A percentile compares a stretch with the other conserved stretches of the same genome.
Evolutionary conservation across 2,113 vertebrate genomes (phyloP).

Genomic region (Saguinus midas): DNA sequence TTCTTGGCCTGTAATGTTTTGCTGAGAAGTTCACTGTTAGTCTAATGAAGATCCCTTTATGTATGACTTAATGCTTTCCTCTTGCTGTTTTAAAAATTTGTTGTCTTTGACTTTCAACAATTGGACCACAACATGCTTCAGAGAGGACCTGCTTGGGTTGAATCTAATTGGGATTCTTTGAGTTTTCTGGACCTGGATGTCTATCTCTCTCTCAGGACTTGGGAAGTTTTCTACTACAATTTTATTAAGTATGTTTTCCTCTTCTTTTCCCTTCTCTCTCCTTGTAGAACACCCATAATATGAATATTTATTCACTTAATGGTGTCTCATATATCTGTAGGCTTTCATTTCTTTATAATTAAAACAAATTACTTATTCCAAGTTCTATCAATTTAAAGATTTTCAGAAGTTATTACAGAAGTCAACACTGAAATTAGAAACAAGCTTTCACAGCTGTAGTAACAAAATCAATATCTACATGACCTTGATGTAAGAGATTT

Average conservation of each 20-base stretch:
- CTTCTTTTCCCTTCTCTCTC: not conserved
- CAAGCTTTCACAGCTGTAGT: not conserved
- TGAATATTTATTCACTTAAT: not conserved
- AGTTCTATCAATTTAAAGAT: slow-evolving; percentile 29
- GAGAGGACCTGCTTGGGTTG: not conserved
- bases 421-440: slow-evolving; percentile 43
- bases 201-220: not conserved
- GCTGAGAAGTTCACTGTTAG: not conserved
- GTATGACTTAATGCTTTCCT: not conserved
- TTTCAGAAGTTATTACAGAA: slow-evolving; percentile 53
- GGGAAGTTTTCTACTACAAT: not conserved
- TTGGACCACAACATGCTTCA: not conserved
- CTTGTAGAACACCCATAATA: not conserved
- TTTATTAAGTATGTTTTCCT: not conserved
- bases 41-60: not conserved
- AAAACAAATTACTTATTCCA: slow-evolving; percentile 78
- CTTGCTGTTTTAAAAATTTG: not conserved
- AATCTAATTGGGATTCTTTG: not conserved
- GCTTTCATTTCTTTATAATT: not conserved
- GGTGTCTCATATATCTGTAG: not conserved
- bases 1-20: not conserved
- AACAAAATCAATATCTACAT: not conserved
- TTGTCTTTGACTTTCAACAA: not conserved
- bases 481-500: not conserved
- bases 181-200: not conserved